These are phyloP conservation scores for Andrena marginata DNA, from an alignment of 2,888 invertebrate genomes.

Conservation along the genomic window DNA sequence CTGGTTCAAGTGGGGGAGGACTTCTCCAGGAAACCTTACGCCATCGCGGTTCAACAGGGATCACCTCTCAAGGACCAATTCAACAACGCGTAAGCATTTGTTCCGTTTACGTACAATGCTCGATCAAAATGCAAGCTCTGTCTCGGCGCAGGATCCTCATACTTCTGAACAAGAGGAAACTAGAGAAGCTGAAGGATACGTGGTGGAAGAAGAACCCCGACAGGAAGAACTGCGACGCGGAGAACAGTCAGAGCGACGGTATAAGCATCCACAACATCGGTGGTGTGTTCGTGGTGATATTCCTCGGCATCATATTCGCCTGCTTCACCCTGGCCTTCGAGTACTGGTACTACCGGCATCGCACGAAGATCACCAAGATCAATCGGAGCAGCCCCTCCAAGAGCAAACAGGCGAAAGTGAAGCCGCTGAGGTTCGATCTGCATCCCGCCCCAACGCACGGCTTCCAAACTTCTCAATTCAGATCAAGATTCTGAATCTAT, in stretches of 20 bases:
- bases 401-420: conserved; percentile 52
- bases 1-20: conserved; percentile 97
- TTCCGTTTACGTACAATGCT: neutral
- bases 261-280: conserved; percentile 99
- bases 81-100: conserved; percentile 93
- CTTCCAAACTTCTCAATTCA: conserved; percentile 64
- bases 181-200: conserved; percentile 97
- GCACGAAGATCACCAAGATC: conserved; percentile 86
- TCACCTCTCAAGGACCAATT: conserved; percentile 97
- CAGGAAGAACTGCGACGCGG: conserved; percentile 92
- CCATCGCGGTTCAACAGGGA: conserved; percentile 98
- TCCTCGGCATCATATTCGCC: conserved; percentile 97
- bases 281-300: conserved; percentile 98
- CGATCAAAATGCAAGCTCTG: neutral
- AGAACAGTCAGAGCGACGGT: conserved; percentile 97
- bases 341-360: conserved; percentile 96
- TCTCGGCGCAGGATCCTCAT: conserved; percentile 91
- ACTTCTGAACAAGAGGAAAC: conserved; percentile 95
- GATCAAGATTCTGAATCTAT: conserved; percentile 59
- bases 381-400: conserved; percentile 46
- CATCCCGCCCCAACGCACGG: conserved; percentile 78
- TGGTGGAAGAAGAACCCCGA: conserved; percentile 98
- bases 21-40: conserved; percentile 98
- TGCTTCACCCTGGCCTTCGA: conserved; percentile 96
- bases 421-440: conserved; percentile 77